phyloP scores from a whole-genome alignment of 1,140 invertebrate species.

The Hypsibius dujardini region DNA sequence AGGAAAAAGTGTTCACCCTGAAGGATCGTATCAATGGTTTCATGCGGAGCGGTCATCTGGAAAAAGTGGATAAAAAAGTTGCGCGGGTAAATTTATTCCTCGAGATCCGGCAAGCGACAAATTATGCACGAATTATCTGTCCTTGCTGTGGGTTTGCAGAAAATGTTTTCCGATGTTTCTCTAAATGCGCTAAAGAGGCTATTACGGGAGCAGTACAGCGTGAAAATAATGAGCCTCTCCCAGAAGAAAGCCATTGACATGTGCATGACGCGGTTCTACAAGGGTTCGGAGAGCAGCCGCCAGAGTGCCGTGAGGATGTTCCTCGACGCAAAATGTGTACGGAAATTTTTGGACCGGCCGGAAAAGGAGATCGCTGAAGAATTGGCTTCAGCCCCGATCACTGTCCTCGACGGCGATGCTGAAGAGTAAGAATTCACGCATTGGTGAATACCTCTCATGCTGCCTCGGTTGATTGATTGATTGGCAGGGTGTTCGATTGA shows the following conservation, averaged over 20 bases:
- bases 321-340: too few relatives aligned
- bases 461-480: too few relatives aligned
- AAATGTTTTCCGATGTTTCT: not conserved
- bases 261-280: not conserved
- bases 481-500: too few relatives aligned
- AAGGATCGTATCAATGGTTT: not conserved
- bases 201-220: not conserved
- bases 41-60: not conserved
- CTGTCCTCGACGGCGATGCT: too few relatives aligned
- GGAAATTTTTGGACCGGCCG: too few relatives aligned
- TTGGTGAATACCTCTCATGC: too few relatives aligned
- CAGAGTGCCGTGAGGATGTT: not conserved
- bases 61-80: not conserved
- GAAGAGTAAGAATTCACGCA: too few relatives aligned
- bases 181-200: not conserved
- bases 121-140: not conserved
- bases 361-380: too few relatives aligned
- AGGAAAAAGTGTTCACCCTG: too few relatives aligned
- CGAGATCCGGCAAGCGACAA: too few relatives aligned
- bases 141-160: not conserved
- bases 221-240: not conserved
- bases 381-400: too few relatives aligned
- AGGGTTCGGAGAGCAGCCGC: constrained; percentile 11
- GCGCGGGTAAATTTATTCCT: not conserved
- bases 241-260: constrained; percentile 12